These are phyloP conservation scores for Pholis gunnellus DNA, from an alignment of 2,113 vertebrate genomes.

Conservation along the genomic window DNA sequence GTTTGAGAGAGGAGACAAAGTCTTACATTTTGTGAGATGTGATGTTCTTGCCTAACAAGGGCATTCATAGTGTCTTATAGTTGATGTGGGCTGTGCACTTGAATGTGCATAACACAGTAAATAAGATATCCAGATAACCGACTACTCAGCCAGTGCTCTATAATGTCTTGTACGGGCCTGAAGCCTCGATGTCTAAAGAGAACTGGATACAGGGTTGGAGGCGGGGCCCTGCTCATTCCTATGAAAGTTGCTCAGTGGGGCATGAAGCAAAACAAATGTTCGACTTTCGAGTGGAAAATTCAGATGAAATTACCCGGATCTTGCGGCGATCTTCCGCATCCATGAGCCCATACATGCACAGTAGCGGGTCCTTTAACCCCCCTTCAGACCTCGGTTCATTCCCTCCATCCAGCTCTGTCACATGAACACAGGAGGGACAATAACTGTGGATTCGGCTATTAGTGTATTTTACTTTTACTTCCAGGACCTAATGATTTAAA, in stretches of 20 bases:
- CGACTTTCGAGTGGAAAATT: not conserved
- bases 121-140: not conserved
- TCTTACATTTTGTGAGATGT: not conserved
- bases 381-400: no score
- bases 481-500: no score
- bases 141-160: not conserved
- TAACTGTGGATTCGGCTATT: no score
- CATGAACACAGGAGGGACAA: no score
- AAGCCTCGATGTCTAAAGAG: no score
- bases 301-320: not conserved
- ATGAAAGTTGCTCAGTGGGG: no score
- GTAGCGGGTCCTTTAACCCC: no score
- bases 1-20: not conserved
- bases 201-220: no score
- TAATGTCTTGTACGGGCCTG: not conserved
- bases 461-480: no score
- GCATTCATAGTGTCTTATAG: not conserved
- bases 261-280: no score
- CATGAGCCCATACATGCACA: not conserved
- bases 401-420: no score
- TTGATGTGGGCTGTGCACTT: not conserved
- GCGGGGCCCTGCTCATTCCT: no score
- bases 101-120: not conserved
- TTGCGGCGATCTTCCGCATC: not conserved
- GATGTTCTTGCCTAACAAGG: not conserved